Evolutionary conservation across 2,888 invertebrate genomes (phyloP).

Genomic region (Parnassius apollo): DNA sequence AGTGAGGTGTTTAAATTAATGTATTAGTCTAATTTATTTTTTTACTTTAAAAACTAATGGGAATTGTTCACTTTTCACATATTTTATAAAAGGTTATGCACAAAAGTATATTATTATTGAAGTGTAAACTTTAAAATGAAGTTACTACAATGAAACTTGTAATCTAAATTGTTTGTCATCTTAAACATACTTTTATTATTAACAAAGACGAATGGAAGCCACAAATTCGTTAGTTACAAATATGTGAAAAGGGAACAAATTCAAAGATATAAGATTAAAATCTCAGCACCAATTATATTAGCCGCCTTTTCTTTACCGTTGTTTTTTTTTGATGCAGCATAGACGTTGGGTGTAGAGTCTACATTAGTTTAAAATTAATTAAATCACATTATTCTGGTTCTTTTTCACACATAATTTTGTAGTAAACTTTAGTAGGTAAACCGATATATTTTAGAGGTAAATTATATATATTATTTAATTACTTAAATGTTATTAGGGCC

Average conservation of each 20-base stretch:
- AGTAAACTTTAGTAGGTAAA: too few species aligned
- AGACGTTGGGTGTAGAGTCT: slow-evolving; percentile 15
- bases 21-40: slow-evolving; percentile 72
- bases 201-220: not conserved
- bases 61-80: slow-evolving; percentile 64
- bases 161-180: slow-evolving; percentile 16
- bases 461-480: too few species aligned
- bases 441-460: too few species aligned
- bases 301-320: slow-evolving; percentile 10
- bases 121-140: slow-evolving; percentile 1
- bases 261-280: slow-evolving; percentile 16
- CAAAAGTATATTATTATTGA: slow-evolving; percentile 31
- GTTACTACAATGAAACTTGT: slow-evolving; percentile 2
- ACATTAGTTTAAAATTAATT: not conserved
- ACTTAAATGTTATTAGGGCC: too few species aligned
- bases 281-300: slow-evolving; percentile 17
- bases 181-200: slow-evolving; percentile 3
- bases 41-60: slow-evolving; percentile 54
- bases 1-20: slow-evolving; percentile 54
- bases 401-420: too few species aligned
- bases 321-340: slow-evolving; percentile 4
- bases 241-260: slow-evolving; percentile 25
- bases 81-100: slow-evolving; percentile 32
- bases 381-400: too few species aligned
- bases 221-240: not conserved